Conservation (phyloP, 2,888 invertebrate genomes). For the Aplocera efformata region DNA sequence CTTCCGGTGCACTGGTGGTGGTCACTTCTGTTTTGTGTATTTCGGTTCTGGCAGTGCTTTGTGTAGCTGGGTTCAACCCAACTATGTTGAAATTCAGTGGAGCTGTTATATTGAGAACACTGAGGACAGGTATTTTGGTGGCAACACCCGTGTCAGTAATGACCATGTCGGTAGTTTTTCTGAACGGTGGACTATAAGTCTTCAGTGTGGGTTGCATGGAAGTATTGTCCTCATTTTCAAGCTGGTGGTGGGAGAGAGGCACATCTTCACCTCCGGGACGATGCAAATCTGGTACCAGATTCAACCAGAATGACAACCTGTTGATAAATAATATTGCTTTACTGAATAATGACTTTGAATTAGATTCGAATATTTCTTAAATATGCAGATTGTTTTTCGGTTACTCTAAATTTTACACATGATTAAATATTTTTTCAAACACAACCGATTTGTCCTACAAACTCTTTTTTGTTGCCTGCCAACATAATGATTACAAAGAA, state of each 20-base stretch:
- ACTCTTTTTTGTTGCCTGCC: too few species aligned
- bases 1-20: conserved; percentile 85
- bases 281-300: conserved; percentile 94
- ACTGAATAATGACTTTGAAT: too few species aligned
- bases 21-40: conserved; percentile 64
- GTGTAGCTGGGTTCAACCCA: conserved; percentile 61
- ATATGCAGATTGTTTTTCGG: too few species aligned
- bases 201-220: conserved; percentile 76
- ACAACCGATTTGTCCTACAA: too few species aligned
- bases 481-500: too few species aligned
- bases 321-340: conserved; percentile 33
- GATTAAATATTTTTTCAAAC: too few species aligned
- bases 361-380: too few species aligned
- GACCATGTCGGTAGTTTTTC: conserved; percentile 76
- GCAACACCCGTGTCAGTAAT: conserved; percentile 64
- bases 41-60: conserved; percentile 50
- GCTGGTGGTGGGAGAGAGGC: conserved; percentile 90
- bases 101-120: conserved; percentile 65
- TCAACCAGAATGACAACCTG: conserved; percentile 95
- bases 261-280: conserved; percentile 93
- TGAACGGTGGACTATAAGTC: conserved; percentile 79
- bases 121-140: conserved; percentile 61
- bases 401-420: too few species aligned
- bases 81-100: conserved; percentile 66
- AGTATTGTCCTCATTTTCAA: conserved; percentile 86